These are phyloP conservation scores for Andrena flavipes DNA, from an alignment of 2,888 invertebrate genomes.

Conservation along the genomic window DNA sequence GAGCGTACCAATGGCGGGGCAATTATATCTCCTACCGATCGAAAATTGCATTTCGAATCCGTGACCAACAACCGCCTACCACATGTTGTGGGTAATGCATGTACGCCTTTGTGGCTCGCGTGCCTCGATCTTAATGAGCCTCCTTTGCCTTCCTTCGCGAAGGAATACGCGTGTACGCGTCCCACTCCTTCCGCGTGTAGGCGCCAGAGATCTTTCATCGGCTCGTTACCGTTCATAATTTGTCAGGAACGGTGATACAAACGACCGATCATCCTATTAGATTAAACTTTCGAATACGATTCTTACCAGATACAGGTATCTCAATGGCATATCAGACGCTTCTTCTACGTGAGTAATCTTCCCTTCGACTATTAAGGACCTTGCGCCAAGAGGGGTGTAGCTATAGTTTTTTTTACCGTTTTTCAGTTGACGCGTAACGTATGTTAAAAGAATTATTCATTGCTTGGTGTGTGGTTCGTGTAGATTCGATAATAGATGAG, in stretches of 20 bases:
- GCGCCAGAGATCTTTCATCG: conserved; percentile 50
- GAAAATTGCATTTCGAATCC: conserved; percentile 60
- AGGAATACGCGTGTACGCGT: conserved; percentile 32
- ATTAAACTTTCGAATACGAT: not conserved
- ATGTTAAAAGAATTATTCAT: no score
- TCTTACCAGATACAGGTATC: not conserved
- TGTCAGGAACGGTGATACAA: conserved; percentile 33
- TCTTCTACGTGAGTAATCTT: no score
- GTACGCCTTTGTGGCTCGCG: conserved; percentile 61
- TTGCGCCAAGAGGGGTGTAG: no score
- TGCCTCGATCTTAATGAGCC: conserved; percentile 66
- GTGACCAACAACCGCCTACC: conserved; percentile 71
- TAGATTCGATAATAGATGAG: no score
- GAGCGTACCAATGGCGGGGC: conserved; percentile 4
- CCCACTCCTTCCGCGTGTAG: conserved; percentile 52
- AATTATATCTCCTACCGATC: conserved; percentile 51
- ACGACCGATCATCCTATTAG: conserved; percentile 29
- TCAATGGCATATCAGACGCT: no score
- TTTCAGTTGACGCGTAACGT: no score
- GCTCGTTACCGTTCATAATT: conserved; percentile 54
- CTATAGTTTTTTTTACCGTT: no score
- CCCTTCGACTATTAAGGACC: no score
- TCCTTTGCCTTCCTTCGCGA: conserved; percentile 43
- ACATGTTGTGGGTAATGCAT: conserved; percentile 68
- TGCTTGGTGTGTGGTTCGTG: no score